A percentile compares a stretch with the other conserved stretches of the same genome.
phyloP scores from a whole-genome alignment of 2,113 vertebrate genomes.

The Thamnophis sirtalis region DNA sequence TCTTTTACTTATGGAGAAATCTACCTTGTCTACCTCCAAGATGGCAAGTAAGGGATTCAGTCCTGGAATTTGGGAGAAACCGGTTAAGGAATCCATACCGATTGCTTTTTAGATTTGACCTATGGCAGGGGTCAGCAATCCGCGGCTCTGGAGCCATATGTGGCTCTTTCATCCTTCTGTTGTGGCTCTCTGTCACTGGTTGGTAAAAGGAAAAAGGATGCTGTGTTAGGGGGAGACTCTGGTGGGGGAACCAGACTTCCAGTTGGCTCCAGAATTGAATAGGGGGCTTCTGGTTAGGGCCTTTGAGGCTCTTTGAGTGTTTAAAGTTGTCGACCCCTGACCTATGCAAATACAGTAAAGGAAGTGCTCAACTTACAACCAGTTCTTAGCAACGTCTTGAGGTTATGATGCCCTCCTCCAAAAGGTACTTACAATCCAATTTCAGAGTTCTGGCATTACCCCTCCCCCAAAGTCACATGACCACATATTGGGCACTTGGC shows the following conservation, averaged over 20 bases:
- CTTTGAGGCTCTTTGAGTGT: too few relatives aligned
- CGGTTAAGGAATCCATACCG: neutral
- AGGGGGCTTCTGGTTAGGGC: too few relatives aligned
- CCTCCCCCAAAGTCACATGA: neutral
- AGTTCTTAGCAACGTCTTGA: neutral
- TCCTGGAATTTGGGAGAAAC: neutral
- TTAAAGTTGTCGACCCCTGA: neutral
- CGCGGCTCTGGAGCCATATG: too few relatives aligned
- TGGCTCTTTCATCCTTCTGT: too few relatives aligned
- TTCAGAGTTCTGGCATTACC: neutral
- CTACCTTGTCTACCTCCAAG: neutral
- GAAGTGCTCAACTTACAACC: neutral
- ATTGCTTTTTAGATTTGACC: neutral
- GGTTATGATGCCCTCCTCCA: neutral
- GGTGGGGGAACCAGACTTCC: too few relatives aligned
- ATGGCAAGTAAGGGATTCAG: neutral
- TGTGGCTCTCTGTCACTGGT: too few relatives aligned
- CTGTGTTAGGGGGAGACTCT: too few relatives aligned
- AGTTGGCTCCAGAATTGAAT: too few relatives aligned
- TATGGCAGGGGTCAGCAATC: too few relatives aligned
- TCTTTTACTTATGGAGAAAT: neutral
- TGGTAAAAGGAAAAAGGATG: too few relatives aligned
- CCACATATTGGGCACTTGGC: neutral
- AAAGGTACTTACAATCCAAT: neutral
- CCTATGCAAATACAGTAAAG: neutral